Evolutionary conservation across 2,113 vertebrate species (phyloP), one percentile per base, ranked within the genome.

Genomic region (Phaethornis superciliosus): DNA sequence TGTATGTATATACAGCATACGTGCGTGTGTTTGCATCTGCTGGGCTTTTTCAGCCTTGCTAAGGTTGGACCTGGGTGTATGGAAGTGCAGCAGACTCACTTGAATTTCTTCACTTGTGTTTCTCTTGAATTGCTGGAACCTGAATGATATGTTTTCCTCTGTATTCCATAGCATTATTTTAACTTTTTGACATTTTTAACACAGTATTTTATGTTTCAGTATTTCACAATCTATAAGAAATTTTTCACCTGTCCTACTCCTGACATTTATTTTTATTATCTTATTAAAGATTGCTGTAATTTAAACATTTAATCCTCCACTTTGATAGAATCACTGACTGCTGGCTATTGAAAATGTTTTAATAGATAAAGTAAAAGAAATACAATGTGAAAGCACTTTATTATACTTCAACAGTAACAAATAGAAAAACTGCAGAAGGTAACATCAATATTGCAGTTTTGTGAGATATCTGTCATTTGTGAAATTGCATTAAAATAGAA

Each of bases 11-110:
- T 23, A 49, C 11, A 49, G 12, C 21, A 11, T 23, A 1, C 2
- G 1, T 2, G 7, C 3, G 11, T 5, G 24, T 16, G 28, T 7
- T 59, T 59, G 20, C 2, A 4, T 11, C 12, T 68, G 17, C 20
- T 44, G 15, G 44, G 26, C 32, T 24, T 28, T 69, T 64, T 46
- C 21, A 69, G 1, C 3, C n/a, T 68, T 6, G 3, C 6, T 26
- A 13, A 2, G 6, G 5, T 37, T 74, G 30, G 6, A 77, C 15
- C 12, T 58, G 17, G 3, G 7, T 1, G 2, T 46, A 12, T 21
- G 37, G 30, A 59, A 4, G 30, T 70, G 42, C 33, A 56, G 42
- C 14, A 70, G 18, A 13, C 16, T 56, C 6, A 18, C n/a, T n/a
- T n/a, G n/a, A n/a, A n/a, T n/a, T n/a, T n/a, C n/a, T n/a, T n/a